Evolutionary conservation across 2,113 vertebrate species (phyloP), one percentile per base, ranked within the genome.

Genomic region (Hemichromis elongatus): DNA sequence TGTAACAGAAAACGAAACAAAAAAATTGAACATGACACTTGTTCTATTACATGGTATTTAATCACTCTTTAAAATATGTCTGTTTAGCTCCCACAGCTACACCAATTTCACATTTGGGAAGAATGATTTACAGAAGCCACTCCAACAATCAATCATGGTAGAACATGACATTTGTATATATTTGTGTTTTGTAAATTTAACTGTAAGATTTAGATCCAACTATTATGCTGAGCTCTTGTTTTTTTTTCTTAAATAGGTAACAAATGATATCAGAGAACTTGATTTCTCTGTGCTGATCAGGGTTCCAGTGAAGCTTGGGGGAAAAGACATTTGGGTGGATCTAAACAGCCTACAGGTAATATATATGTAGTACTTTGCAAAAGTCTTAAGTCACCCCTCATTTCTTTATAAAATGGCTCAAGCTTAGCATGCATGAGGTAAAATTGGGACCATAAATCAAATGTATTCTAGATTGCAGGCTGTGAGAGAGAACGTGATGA

Each of bases 301-400:
- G 89, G 94, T 96, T 21, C 97, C 97, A 0, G 14, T 96, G 24
- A 86, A 91, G 37, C 90, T 97, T 6, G 95, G 95, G 0, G 83
- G 87, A 1, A 24, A 56, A 33, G 33, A 33, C 18, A 53, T 52
- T 24, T 19, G 35, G 59, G 57, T n/a, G 30, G 59, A 1, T 63
- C 59, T n/a, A 7, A 1, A 12, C 3, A 63, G 59, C 18, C 5
- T 61, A 61, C 57, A 35, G 57, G 57, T 61, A 35, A 35, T 61
- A 61, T n/a, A 35, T 12, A 61, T 61, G 28, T 0, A 7, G 57
- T 61, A 35, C 3, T 61, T 30, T 35, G 57, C 57, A 61, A 61
- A 61, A 61, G 57, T 61, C 9, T 61, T 61, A 61, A 19, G 57
- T 35, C 57, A 61, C 18, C 30, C 30, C 35, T 35, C 30, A 61